Evolutionary conservation across 30 jellyfish, hydroid and myxozoan species (phyloP).

Genomic region (Turritopsis rubra): DNA sequence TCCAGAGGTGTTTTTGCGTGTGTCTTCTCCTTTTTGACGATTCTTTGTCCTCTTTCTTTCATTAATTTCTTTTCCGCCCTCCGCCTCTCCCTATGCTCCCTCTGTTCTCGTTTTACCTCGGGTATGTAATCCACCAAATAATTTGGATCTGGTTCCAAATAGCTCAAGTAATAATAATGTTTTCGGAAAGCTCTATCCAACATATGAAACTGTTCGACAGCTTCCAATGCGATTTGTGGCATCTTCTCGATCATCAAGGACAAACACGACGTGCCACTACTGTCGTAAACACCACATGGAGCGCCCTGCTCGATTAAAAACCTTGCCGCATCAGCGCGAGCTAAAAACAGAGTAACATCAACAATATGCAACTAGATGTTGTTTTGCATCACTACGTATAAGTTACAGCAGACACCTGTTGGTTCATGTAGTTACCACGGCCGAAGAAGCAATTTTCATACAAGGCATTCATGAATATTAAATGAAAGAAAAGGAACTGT

Average conservation of each 20-base stretch:
- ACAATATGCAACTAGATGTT: too few species aligned
- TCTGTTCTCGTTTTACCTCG: slow-evolving; percentile 49
- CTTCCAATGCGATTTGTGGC: slow-evolving; percentile 99
- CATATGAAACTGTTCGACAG: slow-evolving; percentile 93
- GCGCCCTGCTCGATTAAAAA: slow-evolving; percentile 96
- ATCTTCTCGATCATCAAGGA: slow-evolving; percentile 97
- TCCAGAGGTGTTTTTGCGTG: slow-evolving; percentile 92
- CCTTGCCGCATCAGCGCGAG: slow-evolving; percentile 99
- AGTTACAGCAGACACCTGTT: too few species aligned
- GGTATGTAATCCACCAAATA: slow-evolving; percentile 58
- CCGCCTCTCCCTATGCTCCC: slow-evolving; percentile 66
- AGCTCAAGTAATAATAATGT: slow-evolving; percentile 80
- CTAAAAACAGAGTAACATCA: too few species aligned
- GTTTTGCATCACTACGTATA: not conserved
- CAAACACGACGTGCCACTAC: slow-evolving; percentile 96
- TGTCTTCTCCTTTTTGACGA: slow-evolving; percentile 71
- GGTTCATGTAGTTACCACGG: too few species aligned
- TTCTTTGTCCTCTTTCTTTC: slow-evolving; percentile 83
- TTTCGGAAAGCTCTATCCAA: slow-evolving; percentile 95
- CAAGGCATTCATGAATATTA: too few species aligned
- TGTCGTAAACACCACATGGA: slow-evolving; percentile 97
- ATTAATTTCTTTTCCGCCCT: slow-evolving; percentile 49
- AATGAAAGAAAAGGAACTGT: not conserved
- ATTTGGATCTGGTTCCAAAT: slow-evolving; percentile 74
- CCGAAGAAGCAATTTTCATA: too few species aligned